Percentiles rank a stretch among this genome's conserved stretches.
phyloP scores from a whole-genome alignment of 1,140 invertebrate genomes.

The Musca domestica region DNA sequence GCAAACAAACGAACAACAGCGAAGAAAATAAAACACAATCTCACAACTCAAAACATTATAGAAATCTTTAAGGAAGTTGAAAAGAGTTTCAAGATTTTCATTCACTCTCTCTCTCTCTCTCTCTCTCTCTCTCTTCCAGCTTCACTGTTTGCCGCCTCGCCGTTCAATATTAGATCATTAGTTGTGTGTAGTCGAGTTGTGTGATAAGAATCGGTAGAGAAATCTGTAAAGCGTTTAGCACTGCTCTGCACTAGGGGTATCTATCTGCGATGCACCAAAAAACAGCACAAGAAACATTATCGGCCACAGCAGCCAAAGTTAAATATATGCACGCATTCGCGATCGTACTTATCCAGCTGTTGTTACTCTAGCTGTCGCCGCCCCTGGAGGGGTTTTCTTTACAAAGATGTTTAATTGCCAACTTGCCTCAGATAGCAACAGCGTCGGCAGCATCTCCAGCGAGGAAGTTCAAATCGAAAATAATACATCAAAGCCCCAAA shows the following conservation, averaged over 20 bases:
- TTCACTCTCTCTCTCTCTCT: too few species aligned
- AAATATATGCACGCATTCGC: neutral
- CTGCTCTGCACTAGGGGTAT: neutral
- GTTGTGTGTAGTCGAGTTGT: constrained; percentile 11
- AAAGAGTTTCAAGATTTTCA: neutral
- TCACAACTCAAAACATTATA: neutral
- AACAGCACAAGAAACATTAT: neutral
- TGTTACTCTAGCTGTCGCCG: too few species aligned
- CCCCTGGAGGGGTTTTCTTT: neutral
- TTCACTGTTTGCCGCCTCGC: neutral
- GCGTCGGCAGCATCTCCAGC: too few species aligned
- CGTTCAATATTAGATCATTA: constrained; percentile 17
- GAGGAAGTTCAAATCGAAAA: too few species aligned
- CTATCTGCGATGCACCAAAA: neutral
- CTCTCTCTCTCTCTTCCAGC: too few species aligned
- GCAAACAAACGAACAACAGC: too few species aligned
- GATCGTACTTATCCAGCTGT: too few species aligned
- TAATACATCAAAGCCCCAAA: too few species aligned
- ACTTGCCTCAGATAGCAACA: too few species aligned
- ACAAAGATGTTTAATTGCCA: constrained; percentile 19
- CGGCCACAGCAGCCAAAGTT: constrained; percentile 5
- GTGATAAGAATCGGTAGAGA: constrained; percentile 2
- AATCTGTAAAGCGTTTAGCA: neutral
- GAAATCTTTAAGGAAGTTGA: constrained; percentile 16
- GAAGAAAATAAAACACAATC: too few species aligned